Base-by-base conservation (phyloP, 2,113 vertebrate species). In the Glareola pratincola region DNA sequence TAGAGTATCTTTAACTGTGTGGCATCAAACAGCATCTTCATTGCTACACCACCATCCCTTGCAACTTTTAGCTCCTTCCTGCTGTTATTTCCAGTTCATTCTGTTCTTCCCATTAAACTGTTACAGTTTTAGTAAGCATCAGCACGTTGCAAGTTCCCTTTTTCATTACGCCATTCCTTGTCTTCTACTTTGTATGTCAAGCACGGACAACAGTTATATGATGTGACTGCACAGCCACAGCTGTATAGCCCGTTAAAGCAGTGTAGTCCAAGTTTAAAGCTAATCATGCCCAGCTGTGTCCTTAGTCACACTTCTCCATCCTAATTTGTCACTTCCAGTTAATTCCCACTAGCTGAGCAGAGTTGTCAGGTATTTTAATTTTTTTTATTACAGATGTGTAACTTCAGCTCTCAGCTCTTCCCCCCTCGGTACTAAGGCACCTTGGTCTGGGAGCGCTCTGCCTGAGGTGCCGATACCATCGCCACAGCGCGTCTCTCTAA, bases 391-490 rank as follows among this genome's bases (percentile, higher is more conserved):
- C 7, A 87, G 64, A 41, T 64, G 10, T 48, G 16, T 60, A 8
- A 29, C 64, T 94, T 94, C 43, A 64, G 59, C 63, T 63, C 11
- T 83, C 17, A 21, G 53, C 43, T 75, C 43, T 68, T 76, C 23
- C 15, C 7, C 29, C 20, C 45, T 54, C 47, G 17, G 41, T 24
- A 26, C 45, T 48, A 63, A 64, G 37, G 10, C 59, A 37, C 41
- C 19, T 26, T 1, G 8, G 37, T 23, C 34, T 37, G 4, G 0
- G n/a, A 29, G 24, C 9, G 0, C 39, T 57, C 57, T 57, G 71
- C 39, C 60, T 7, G 47, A 53, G 36, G 20, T 29, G 63, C 63
- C 20, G 27, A 5, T 54, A 2, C 26, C 34, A 3, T 30, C 41
- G 20, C 41, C 0, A 1, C 69, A 34, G n/a, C 0, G 1, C 26